Evolutionary conservation across 1,140 invertebrate genomes (phyloP), one percentile per base, ranked within the genome.

Genomic region (Drosophila insularis): DNA sequence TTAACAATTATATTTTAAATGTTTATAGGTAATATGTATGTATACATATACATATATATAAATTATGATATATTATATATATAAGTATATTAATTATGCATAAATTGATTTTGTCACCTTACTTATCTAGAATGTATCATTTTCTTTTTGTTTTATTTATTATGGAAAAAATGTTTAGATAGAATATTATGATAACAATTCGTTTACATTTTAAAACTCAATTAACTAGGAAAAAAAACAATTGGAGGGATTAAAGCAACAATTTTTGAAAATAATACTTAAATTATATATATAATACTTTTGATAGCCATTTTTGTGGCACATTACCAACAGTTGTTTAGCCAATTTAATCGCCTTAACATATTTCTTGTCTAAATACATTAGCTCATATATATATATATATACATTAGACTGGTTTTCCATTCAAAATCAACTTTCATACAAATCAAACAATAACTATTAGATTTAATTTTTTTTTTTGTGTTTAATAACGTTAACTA

Each of bases 21-120:
- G 43, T 50, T 50, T 50, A 50, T 21, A 50, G 17, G 43, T 50
- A 50, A 50, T 46, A 68, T 72, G 61, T 46, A 72, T 76, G 71
- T 55, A 72, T 43, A 56, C 54, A 54, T 62, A 31, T 68, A 8
- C 8, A 46, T 46, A 46, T 46, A 50, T 50, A 50, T 50, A 35
- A 10, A 35, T 21, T 27, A 27, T 27, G 6, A 27, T 27, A 27
- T 27, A 27, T 27, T 27, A 4, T 50, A 43, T 43, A 43, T 11
- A 19, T 50, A 50, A 11, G 14, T 14, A 10, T 50, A 21, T 21
- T 21, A 21, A 14, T 50, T 50, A 50, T 50, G 8, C 11, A 50
- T 50, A 50, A 19, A 19, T 50, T 21, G 7, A 14, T 50, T 21
- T 50, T 50, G 43, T 50, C n/a, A 50, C 21, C 43, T 50, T 50